Conservation (phyloP, 2,888 invertebrate species). For the Orchesellides sinensis region DNA sequence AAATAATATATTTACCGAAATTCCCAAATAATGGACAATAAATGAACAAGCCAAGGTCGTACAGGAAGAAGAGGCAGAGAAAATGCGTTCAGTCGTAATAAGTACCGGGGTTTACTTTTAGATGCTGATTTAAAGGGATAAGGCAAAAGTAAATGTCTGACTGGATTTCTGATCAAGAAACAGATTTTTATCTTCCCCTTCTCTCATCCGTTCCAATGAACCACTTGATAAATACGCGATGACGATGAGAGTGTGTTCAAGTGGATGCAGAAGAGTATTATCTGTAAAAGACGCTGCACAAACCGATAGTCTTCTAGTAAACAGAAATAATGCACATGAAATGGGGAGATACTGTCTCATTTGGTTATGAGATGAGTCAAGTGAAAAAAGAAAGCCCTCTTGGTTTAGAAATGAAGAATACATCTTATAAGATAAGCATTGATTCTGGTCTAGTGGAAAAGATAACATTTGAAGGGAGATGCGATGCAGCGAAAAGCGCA, state of each 20-base stretch:
- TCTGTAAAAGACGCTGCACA: not conserved
- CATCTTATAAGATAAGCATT: too few species aligned
- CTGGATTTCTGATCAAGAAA: not conserved
- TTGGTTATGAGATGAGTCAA: constrained; percentile 1
- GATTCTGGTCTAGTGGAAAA: too few species aligned
- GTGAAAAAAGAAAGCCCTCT: not conserved
- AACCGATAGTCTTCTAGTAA: not conserved
- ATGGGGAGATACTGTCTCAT: not conserved
- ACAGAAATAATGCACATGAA: not conserved
- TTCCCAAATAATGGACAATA: constrained; percentile 59
- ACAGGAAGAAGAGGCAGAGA: not conserved
- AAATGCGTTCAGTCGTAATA: too few species aligned
- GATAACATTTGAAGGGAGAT: too few species aligned
- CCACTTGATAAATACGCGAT: not conserved
- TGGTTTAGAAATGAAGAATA: not conserved
- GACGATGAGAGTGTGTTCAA: not conserved
- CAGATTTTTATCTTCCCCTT: not conserved
- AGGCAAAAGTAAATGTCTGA: not conserved
- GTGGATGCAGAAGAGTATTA: not conserved
- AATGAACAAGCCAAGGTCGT: not conserved
- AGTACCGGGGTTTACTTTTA: not conserved
- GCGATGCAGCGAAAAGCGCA: too few species aligned
- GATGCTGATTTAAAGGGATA: not conserved
- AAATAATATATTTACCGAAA: constrained; percentile 47
- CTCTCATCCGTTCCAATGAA: not conserved